phyloP scores from a whole-genome alignment of 2,113 vertebrate genomes.

The Stegastes partitus region DNA sequence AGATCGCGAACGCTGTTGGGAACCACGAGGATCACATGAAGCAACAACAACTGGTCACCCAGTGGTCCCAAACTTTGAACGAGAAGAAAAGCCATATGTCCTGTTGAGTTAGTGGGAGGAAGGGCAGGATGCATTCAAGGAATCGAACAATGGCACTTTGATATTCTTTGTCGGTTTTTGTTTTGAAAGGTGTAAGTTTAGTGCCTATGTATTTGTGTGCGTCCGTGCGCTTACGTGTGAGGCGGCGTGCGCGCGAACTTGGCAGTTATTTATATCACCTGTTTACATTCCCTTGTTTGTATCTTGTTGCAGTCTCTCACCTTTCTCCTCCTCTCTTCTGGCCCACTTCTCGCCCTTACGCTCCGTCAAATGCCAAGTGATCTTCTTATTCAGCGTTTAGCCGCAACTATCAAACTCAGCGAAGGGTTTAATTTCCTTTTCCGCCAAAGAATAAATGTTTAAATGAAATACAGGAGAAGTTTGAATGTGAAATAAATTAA shows the following conservation, averaged over 20 bases:
- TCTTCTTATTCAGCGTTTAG: conserved; percentile 19
- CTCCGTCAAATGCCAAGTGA: conserved; percentile 12
- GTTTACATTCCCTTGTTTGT: conserved; percentile 73
- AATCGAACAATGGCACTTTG: conserved; percentile 70
- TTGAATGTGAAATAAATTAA: neutral
- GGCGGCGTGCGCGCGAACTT: conserved; percentile 31
- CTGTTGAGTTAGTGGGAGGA: conserved; percentile 39
- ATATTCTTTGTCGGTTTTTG: conserved; percentile 51
- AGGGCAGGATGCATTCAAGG: conserved; percentile 49
- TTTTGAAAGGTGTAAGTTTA: conserved; percentile 56
- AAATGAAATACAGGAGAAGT: neutral
- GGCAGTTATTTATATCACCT: conserved; percentile 76
- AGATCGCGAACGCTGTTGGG: conserved; percentile 26
- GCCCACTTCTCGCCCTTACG: neutral
- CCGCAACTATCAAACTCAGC: neutral
- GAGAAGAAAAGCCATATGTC: conserved; percentile 17
- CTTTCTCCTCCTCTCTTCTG: conserved; percentile 44
- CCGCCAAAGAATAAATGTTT: neutral
- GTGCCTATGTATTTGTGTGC: conserved; percentile 21
- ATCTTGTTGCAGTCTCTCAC: conserved; percentile 70
- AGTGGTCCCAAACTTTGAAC: conserved; percentile 6
- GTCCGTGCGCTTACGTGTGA: conserved; percentile 11
- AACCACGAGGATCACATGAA: conserved; percentile 46
- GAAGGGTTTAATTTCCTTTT: neutral
- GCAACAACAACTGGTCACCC: neutral